Conservation (phyloP, 2,797 vertebrate genomes). For the Tadarida brasiliensis region DNA sequence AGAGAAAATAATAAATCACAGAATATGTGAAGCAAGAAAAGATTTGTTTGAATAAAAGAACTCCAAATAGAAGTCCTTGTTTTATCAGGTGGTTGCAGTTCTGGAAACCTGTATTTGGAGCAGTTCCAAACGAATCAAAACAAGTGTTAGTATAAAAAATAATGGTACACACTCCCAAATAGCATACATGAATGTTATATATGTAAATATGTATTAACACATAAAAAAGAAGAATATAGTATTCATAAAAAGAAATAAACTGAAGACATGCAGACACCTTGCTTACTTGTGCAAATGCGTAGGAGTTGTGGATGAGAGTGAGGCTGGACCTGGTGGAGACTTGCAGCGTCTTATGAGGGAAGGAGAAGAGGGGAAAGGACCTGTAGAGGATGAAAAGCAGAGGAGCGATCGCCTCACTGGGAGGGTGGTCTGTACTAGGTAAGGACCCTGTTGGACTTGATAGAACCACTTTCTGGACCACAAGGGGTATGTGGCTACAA, state of each 20-base stretch:
- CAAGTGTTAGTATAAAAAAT: not conserved
- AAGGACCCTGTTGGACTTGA: not conserved
- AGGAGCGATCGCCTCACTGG: too few species aligned
- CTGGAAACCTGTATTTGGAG: not conserved
- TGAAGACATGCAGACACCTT: not conserved
- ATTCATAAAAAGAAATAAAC: not conserved
- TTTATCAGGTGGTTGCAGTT: not conserved
- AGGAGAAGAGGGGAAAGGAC: not conserved
- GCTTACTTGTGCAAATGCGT: not conserved
- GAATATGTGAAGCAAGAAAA: not conserved
- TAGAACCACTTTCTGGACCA: not conserved
- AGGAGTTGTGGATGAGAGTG: accelerated
- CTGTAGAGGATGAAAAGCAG: not conserved
- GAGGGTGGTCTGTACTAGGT: not conserved
- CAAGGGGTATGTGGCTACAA: not conserved
- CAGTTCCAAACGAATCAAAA: not conserved
- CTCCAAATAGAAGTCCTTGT: not conserved
- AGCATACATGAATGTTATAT: not conserved
- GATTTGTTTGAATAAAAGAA: not conserved
- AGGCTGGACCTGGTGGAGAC: too few species aligned
- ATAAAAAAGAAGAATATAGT: not conserved
- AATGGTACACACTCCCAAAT: not conserved
- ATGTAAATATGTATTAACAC: not conserved
- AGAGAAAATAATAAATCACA: not conserved
- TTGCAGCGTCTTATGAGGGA: not conserved